Evolutionary conservation across 35 echinoderm and acorn worm genomes (phyloP).

Genomic region (Apostichopus japonicus): DNA sequence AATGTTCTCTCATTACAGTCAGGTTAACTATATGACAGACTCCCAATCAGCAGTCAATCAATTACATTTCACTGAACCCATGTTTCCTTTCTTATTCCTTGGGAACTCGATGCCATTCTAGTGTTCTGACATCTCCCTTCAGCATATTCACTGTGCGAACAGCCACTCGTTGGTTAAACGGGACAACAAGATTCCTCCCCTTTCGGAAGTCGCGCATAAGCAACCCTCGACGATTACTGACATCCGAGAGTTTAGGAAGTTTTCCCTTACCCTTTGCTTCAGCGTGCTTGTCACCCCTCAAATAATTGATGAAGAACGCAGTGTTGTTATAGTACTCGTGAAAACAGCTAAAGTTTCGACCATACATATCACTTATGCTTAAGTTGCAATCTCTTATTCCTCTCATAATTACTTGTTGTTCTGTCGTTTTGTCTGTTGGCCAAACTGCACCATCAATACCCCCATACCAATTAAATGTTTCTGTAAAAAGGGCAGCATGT

Average conservation of each 20-base stretch:
- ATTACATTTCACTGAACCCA: not conserved
- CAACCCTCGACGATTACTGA: conserved; percentile 31
- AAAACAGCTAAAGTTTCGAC: not conserved
- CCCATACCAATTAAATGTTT: conserved; percentile 46
- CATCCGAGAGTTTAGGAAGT: not conserved
- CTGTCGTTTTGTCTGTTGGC: no score
- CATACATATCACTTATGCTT: not conserved
- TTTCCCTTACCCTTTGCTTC: conserved; percentile 1
- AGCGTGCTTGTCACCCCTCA: no score
- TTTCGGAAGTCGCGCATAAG: conserved; percentile 71
- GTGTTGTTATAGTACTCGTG: conserved; percentile 60
- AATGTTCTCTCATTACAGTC: no score
- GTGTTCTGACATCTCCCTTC: conserved; percentile 35
- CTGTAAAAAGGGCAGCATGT: conserved; percentile 54
- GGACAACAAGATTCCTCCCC: conserved; percentile 57
- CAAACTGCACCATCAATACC: not conserved
- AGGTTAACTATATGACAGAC: not conserved
- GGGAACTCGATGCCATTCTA: conserved; percentile 63
- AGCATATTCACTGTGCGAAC: conserved; percentile 17
- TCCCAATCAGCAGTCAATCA: not conserved
- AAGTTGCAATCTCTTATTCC: not conserved
- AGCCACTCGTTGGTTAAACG: conserved; percentile 41
- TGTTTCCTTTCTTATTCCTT: not conserved
- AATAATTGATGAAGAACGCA: no score
- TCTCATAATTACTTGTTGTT: not conserved